These are phyloP conservation scores for Pachydiplax longipennis DNA, from an alignment of 2,888 invertebrate genomes.

Conservation along the genomic window DNA sequence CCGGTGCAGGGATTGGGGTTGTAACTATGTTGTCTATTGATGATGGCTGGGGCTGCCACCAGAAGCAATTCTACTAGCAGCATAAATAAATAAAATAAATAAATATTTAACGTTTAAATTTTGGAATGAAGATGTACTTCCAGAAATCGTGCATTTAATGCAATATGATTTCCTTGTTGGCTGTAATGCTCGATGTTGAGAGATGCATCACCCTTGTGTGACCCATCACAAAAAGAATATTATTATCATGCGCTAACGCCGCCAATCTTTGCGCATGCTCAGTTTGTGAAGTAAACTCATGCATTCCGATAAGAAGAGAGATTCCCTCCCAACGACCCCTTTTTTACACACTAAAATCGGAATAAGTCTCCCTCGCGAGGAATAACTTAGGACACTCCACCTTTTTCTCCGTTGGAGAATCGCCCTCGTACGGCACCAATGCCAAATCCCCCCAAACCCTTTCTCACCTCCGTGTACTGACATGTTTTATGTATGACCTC, in stretches of 20 bases:
- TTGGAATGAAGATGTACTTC: no score
- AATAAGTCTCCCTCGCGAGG: neutral
- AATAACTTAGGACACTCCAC: neutral
- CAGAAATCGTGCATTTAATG: neutral
- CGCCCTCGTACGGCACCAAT: neutral
- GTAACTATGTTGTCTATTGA: no score
- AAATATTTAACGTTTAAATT: no score
- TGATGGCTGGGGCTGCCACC: no score
- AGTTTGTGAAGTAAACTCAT: neutral
- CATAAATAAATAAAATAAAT: no score
- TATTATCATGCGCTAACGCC: neutral
- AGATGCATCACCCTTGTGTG: neutral
- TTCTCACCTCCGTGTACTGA: neutral
- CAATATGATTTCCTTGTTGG: neutral
- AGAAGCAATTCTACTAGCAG: no score
- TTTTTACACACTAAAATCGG: neutral
- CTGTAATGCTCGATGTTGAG: neutral
- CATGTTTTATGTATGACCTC: neutral
- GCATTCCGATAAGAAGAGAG: neutral
- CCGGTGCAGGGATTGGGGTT: no score
- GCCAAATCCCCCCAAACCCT: neutral
- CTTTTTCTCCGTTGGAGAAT: neutral
- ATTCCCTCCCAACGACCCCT: neutral
- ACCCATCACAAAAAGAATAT: neutral
- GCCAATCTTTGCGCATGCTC: neutral